Evolutionary conservation across 2,797 vertebrate genomes (phyloP).

Genomic region (Threskiornis aethiopicus): DNA sequence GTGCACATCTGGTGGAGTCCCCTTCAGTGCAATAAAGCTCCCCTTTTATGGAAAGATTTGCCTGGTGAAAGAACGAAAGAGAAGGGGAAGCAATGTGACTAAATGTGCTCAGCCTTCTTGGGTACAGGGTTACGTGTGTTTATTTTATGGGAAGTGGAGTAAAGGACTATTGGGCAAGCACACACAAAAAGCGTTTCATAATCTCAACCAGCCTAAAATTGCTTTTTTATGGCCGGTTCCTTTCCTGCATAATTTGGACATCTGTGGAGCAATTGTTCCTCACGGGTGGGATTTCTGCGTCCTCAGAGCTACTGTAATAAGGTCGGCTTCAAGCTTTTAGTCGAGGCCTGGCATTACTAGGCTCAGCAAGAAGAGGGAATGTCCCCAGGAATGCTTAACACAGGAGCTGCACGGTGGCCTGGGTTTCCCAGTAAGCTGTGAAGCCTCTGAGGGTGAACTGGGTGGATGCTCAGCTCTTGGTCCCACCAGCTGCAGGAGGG

Average conservation of each 20-base stretch:
- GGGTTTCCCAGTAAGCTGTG: background rate
- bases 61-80: background rate
- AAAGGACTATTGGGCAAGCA: slow-evolving; percentile 48
- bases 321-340: background rate
- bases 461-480: background rate
- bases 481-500: background rate
- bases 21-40: slow-evolving; percentile 41
- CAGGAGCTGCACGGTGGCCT: background rate
- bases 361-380: background rate
- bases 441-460: background rate
- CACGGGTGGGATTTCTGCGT: slow-evolving; percentile 48
- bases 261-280: slow-evolving; percentile 55
- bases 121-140: slow-evolving; percentile 45
- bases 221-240: slow-evolving; percentile 35
- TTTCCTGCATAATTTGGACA: slow-evolving; percentile 58
- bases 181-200: slow-evolving; percentile 59
- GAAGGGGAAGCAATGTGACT: slow-evolving; percentile 9
- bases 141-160: slow-evolving; percentile 59
- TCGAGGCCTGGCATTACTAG: background rate
- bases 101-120: slow-evolving; percentile 14
- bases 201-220: slow-evolving; percentile 45
- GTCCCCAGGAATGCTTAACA: background rate
- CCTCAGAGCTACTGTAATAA: slow-evolving; percentile 7
- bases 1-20: slow-evolving; percentile 31
- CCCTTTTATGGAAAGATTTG: slow-evolving; percentile 57